These are phyloP conservation scores for Microtus californicus DNA, from an alignment of 2,797 vertebrate species.

Conservation along the genomic window DNA sequence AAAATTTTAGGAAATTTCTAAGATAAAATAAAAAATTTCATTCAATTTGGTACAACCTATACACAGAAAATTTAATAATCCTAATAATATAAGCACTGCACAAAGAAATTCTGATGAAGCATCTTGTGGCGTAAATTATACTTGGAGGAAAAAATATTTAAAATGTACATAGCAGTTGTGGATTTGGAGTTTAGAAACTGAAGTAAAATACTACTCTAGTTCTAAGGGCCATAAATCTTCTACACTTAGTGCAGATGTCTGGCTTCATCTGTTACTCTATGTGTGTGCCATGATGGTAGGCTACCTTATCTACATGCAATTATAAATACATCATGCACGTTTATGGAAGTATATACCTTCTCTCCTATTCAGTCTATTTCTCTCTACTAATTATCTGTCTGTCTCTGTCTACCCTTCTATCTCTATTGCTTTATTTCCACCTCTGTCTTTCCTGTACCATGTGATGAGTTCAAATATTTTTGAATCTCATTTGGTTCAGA, in stretches of 20 bases:
- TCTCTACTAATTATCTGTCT: neutral
- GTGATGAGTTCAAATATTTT: neutral
- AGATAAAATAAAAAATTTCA: neutral
- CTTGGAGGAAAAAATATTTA: neutral
- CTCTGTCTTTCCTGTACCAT: neutral
- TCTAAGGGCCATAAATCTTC: neutral
- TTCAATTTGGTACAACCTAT: neutral
- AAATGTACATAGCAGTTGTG: neutral
- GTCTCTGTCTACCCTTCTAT: neutral
- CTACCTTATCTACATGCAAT: neutral
- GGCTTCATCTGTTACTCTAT: neutral
- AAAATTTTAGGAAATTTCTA: neutral
- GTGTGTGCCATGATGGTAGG: too few species aligned
- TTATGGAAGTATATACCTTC: neutral
- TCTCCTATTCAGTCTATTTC: neutral
- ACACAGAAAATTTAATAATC: neutral
- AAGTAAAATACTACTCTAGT: neutral
- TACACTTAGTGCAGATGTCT: neutral
- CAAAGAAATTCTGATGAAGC: neutral
- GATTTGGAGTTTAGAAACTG: neutral
- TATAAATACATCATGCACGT: neutral
- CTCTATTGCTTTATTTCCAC: neutral
- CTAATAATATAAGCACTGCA: neutral
- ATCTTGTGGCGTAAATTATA: neutral
- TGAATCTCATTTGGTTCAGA: neutral